These are phyloP conservation scores for Paratilapia polleni DNA, from an alignment of 2,113 vertebrate species.

Conservation along the genomic window DNA sequence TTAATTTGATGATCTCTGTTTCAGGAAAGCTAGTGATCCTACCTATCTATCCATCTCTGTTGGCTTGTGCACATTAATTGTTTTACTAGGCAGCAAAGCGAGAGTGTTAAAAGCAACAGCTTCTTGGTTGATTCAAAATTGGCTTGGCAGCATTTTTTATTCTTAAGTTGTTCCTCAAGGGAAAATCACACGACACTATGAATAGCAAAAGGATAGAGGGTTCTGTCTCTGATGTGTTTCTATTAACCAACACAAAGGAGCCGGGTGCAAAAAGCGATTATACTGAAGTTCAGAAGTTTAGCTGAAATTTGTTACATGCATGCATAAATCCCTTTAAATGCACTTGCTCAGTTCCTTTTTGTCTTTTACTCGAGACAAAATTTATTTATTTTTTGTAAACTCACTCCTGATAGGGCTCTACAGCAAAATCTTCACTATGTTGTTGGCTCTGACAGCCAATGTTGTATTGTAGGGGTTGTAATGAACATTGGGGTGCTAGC, in stretches of 20 bases:
- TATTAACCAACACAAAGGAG: neutral
- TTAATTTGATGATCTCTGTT: neutral
- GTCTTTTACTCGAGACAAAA: neutral
- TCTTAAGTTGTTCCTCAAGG: neutral
- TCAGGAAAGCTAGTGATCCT: neutral
- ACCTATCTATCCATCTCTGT: neutral
- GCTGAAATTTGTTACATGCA: neutral
- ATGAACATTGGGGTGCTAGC: neutral
- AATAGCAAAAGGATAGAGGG: conserved; percentile 1
- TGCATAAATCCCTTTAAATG: neutral
- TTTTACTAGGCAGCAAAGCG: neutral
- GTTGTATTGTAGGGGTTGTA: neutral
- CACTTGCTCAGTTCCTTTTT: neutral
- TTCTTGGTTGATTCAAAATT: conserved; percentile 14
- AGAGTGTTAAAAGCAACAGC: neutral
- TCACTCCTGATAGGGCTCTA: neutral
- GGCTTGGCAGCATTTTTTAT: conserved; percentile 4
- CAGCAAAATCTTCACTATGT: neutral
- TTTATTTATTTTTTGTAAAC: neutral
- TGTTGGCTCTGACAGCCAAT: conserved; percentile 1
- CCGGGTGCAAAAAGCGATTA: neutral
- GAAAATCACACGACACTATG: neutral
- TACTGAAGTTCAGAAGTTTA: neutral
- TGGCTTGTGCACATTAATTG: neutral
- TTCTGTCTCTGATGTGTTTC: neutral